A percentile compares a stretch with the other conserved stretches of the same genome.
These are phyloP conservation scores for Amphimedon queenslandica DNA, from an alignment of 37 sponge, comb jelly and placozoan species.

Conservation along the genomic window DNA sequence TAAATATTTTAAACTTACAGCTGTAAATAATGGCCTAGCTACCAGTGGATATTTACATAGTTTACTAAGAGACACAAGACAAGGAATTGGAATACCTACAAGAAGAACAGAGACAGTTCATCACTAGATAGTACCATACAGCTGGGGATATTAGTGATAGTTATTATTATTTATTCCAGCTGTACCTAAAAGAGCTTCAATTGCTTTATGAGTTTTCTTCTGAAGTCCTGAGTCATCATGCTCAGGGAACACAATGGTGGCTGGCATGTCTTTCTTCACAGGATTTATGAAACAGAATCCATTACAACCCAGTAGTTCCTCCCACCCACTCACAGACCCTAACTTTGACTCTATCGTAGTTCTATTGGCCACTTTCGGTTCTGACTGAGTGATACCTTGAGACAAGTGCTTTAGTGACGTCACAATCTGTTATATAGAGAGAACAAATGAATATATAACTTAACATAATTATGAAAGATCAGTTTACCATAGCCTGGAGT, in stretches of 20 bases:
- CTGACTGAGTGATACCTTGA: constrained; percentile 22
- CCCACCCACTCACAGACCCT: constrained; percentile 71
- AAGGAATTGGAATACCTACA: constrained; percentile 50
- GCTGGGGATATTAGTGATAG: not conserved
- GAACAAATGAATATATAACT: too few species aligned
- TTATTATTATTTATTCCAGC: not conserved
- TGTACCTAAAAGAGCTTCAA: constrained; percentile 68
- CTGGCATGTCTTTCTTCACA: constrained; percentile 62
- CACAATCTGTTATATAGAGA: constrained; percentile 29
- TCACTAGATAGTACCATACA: too few species aligned
- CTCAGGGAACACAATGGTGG: constrained; percentile 82
- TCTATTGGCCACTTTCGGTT: constrained; percentile 59
- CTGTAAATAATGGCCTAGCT: constrained; percentile 25
- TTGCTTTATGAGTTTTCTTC: constrained; percentile 43
- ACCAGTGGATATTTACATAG: constrained; percentile 47
- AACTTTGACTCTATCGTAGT: constrained; percentile 55
- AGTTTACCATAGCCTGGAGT: constrained; percentile 65
- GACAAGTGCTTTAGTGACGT: constrained; percentile 48
- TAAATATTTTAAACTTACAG: constrained; percentile 35
- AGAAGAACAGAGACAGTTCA: constrained; percentile 6
- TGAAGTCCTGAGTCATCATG: constrained; percentile 84
- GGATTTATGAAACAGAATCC: constrained; percentile 79
- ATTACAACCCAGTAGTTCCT: constrained; percentile 65
- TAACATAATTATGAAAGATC: too few species aligned
- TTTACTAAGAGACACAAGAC: constrained; percentile 40